Evolutionary conservation across 2,888 invertebrate species (phyloP), one percentile per base, ranked within the genome.

Genomic region (Cenopis cana): DNA sequence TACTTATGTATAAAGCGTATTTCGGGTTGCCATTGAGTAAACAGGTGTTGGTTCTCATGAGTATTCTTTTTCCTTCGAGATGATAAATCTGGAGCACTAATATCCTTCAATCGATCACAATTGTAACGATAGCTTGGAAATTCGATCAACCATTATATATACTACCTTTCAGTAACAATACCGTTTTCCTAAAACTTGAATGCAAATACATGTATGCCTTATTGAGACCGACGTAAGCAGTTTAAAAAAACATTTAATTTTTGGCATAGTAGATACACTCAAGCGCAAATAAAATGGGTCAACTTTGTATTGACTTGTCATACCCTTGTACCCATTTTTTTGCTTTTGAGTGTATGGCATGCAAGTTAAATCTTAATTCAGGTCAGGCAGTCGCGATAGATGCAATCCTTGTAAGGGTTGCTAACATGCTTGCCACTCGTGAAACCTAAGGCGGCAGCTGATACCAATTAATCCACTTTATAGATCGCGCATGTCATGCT

Each of bases 401-500:
- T 76, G 73, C 18, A 50, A 52, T 46, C 59, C 54, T 29, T 65
- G 67, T 64, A 67, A 68, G 65, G 67, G 41, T 38, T 46, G 20
- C 61, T 60, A 60, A 68, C 50, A 52, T 52, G 61, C 68, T 65
- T 65, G 72, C 69, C 68, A 74, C 56, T 67, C 68, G 70, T 72
- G 70, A 73, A 73, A 70, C 74, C 71, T 54, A 57, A 66, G 54
- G 54, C 74, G 73, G 74, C 77, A 78, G 77, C 72, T 77, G 83
- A 76, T 78, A 76, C 75, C 75, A 78, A 80, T 76, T 77, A 78
- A 50, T 38, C 52, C 60, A 46, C 60, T 60, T 38, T 57, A 76
- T 76, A 78, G 75, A 77, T 80, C 79, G 74, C 75, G 68, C 77
- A 78, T 78, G 76, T 76, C 76, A 71, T 75, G 73, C 71, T 72